phyloP scores from a whole-genome alignment of 2,888 invertebrate species.

The Pemphredon lugubris region DNA sequence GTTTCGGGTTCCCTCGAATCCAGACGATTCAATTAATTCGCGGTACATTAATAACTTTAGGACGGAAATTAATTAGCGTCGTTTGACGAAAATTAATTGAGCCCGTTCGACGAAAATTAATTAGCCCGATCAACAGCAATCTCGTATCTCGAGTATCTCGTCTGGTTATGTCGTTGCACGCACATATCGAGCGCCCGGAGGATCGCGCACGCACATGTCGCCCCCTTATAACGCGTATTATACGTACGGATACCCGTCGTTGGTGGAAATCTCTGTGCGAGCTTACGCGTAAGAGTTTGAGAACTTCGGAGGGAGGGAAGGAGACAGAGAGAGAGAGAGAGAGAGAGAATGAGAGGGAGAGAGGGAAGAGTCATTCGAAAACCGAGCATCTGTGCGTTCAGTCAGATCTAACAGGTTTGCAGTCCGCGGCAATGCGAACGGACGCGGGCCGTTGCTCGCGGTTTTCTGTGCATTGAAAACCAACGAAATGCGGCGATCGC shows the following conservation, averaged over 20 bases:
- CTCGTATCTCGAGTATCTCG: constrained; percentile 11
- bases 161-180: constrained; percentile 33
- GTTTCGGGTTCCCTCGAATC: too few species aligned
- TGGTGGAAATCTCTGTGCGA: neutral
- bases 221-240: neutral
- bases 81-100: constrained; percentile 17
- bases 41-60: too few species aligned
- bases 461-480: neutral
- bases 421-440: neutral
- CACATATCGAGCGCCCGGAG: constrained; percentile 5
- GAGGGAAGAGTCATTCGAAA: neutral
- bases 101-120: constrained; percentile 26
- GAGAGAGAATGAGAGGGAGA: too few species aligned
- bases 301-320: too few species aligned
- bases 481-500: constrained; percentile 6
- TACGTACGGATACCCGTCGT: constrained; percentile 3
- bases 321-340: neutral
- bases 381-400: constrained; percentile 1
- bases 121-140: constrained; percentile 13
- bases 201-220: constrained; percentile 4
- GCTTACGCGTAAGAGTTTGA: too few species aligned
- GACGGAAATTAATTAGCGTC: constrained; percentile 7
- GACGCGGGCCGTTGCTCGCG: constrained; percentile 9
- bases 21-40: too few species aligned
- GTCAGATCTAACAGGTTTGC: neutral